phyloP scores from a whole-genome alignment of 1,140 invertebrate species.

The Physella acuta region DNA sequence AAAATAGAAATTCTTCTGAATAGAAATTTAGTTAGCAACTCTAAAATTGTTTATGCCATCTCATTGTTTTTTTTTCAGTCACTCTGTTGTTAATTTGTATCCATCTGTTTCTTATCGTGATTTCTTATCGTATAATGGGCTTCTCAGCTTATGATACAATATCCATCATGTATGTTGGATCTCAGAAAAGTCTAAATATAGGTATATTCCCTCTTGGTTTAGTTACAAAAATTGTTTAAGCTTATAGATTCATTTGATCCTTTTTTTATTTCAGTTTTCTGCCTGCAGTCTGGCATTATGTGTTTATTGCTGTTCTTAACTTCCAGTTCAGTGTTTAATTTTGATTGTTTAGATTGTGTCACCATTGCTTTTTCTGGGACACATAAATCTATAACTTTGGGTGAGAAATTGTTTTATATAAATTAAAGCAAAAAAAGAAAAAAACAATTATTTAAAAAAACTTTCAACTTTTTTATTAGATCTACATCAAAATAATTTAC shows the following conservation, averaged over 20 bases:
- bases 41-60: not conserved
- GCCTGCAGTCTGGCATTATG: not conserved
- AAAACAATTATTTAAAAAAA: no score
- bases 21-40: not conserved
- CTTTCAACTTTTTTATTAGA: no score
- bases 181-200: constrained; percentile 1
- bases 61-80: not conserved
- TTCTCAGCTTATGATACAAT: not conserved
- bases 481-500: no score
- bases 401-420: no score
- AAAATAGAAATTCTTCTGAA: not conserved
- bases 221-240: no score
- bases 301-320: not conserved
- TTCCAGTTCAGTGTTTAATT: not conserved
- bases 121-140: not conserved
- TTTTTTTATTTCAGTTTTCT: not conserved
- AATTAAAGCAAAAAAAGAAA: no score
- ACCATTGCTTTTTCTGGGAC: no score
- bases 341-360: not conserved
- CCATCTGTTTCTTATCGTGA: not conserved
- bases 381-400: no score
- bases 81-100: not conserved
- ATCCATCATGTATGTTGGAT: constrained; percentile 6
- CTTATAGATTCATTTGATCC: not conserved
- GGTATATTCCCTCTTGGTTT: no score